Evolutionary conservation across 2,797 vertebrate species (phyloP).

Genomic region (Lithobates pipiens): DNA sequence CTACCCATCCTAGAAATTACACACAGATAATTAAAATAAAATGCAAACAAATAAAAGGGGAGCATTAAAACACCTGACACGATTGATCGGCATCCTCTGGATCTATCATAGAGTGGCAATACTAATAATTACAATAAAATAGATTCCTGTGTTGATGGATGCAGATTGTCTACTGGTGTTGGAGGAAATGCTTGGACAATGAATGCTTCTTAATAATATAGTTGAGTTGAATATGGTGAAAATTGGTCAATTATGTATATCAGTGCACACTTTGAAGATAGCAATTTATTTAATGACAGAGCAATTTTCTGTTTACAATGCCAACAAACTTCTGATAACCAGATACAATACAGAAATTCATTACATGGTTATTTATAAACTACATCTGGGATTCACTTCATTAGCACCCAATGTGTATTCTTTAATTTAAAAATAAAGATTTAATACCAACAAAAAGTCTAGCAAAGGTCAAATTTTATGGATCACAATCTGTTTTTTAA

Average conservation of each 20-base stretch:
- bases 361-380: constrained; percentile 44
- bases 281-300: constrained; percentile 55
- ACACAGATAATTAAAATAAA: too few species aligned
- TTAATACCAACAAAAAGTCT: background rate
- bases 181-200: constrained; percentile 32
- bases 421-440: background rate
- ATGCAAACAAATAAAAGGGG: background rate
- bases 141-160: constrained; percentile 26
- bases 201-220: constrained; percentile 44
- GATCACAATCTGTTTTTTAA: background rate
- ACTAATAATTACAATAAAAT: constrained; percentile 41
- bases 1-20: too few species aligned
- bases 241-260: constrained; percentile 56
- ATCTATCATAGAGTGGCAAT: background rate
- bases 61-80: background rate
- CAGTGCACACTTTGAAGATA: constrained; percentile 43
- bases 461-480: background rate
- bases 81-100: too few species aligned
- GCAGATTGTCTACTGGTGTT: constrained; percentile 19
- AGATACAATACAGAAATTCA: constrained; percentile 5
- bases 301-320: constrained; percentile 52
- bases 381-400: constrained; percentile 33
- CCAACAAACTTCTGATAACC: constrained; percentile 44
- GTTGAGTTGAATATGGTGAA: constrained; percentile 25
- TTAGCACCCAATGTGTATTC: background rate